phyloP scores from a whole-genome alignment of 2,888 invertebrate genomes.

The Athalia rosae region DNA sequence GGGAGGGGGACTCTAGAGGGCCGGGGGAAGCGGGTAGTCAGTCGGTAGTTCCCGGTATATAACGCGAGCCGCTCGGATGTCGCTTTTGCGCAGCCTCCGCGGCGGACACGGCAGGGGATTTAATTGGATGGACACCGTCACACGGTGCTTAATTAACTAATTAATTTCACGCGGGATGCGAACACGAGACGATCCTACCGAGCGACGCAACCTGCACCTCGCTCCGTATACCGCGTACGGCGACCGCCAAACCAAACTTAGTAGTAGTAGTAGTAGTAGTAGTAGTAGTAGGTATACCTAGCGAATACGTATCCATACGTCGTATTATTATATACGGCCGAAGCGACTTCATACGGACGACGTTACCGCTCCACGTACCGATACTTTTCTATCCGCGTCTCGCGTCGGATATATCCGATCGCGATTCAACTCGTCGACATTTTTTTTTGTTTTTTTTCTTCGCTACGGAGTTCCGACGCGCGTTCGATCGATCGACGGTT shows the following conservation, averaged over 20 bases:
- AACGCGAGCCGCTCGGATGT: conserved; percentile 59
- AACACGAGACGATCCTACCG: conserved; percentile 58
- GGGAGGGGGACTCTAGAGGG: conserved; percentile 30
- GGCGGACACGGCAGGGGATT: conserved; percentile 61
- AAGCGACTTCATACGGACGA: too few relatives aligned
- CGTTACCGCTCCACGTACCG: too few relatives aligned
- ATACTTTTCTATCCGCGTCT: too few relatives aligned
- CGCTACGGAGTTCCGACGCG: too few relatives aligned
- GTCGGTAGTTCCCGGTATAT: conserved; percentile 55
- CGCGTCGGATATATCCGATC: too few relatives aligned
- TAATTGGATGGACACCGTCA: conserved; percentile 71
- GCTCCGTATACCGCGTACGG: neutral
- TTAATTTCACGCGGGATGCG: conserved; percentile 68
- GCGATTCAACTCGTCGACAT: too few relatives aligned
- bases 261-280: too few relatives aligned
- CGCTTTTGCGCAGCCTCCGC: conserved; percentile 59
- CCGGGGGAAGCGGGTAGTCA: conserved; percentile 30
- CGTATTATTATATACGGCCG: too few relatives aligned
- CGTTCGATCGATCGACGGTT: too few relatives aligned
- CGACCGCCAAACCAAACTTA: conserved; percentile 14
- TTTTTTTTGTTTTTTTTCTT: too few relatives aligned
- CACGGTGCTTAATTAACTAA: conserved; percentile 71
- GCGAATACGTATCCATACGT: too few relatives aligned
- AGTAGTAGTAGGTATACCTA: too few relatives aligned
- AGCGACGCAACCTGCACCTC: conserved; percentile 41